Percentiles rank a stretch among this genome's conserved stretches.
Conservation (phyloP, 2,797 vertebrate genomes). For the Crocidura indochinensis region DNA sequence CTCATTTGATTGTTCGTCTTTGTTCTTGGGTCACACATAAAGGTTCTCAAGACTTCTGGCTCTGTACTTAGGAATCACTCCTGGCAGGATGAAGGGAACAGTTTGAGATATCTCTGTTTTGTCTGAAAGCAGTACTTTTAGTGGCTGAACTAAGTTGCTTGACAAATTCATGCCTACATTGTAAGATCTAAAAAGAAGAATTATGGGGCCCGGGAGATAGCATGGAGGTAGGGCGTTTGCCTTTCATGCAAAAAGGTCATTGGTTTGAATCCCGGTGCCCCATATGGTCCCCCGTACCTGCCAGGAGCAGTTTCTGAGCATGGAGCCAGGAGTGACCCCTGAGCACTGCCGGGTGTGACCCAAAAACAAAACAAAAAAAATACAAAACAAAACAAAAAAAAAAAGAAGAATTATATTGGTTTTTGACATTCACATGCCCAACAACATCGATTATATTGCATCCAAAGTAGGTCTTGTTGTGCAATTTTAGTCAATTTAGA, state of each 20-base stretch:
- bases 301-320: no score
- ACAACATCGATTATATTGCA: constrained; percentile 50
- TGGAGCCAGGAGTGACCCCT: no score
- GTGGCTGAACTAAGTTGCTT: constrained; percentile 31
- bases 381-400: no score
- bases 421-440: constrained; percentile 1
- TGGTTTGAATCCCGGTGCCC: no score
- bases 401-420: constrained; percentile 51
- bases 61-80: no score
- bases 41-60: neutral
- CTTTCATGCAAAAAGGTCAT: no score
- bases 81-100: no score
- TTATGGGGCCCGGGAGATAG: no score
- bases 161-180: constrained; percentile 55
- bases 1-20: neutral
- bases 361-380: no score
- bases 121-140: constrained; percentile 41
- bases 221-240: no score
- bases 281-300: no score
- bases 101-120: neutral
- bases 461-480: constrained; percentile 58
- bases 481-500: constrained; percentile 62
- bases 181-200: constrained; percentile 46
- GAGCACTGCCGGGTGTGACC: no score
- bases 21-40: neutral